These are phyloP conservation scores for Phortica variegata DNA, from an alignment of 1,140 invertebrate species.

Conservation along the genomic window DNA sequence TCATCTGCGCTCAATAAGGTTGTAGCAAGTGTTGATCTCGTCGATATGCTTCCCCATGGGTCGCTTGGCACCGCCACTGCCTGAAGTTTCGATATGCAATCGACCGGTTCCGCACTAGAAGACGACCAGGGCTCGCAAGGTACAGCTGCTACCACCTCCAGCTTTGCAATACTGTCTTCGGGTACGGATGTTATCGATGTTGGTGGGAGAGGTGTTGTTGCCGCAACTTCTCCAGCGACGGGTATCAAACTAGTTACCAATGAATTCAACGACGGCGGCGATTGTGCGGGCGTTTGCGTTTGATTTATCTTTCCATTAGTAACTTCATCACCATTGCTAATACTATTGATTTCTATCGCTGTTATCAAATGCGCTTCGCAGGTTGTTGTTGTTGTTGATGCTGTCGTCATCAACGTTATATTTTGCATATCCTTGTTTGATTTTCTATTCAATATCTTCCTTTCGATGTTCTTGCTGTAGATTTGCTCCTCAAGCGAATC, in stretches of 20 bases:
- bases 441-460: constrained; percentile 11
- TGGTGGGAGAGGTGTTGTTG: constrained; percentile 37
- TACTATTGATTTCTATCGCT: constrained; percentile 21
- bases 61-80: constrained; percentile 60
- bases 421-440: constrained; percentile 25
- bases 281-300: constrained; percentile 17
- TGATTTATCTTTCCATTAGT: constrained; percentile 24
- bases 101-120: constrained; percentile 34
- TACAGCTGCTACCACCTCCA: constrained; percentile 49
- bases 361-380: constrained; percentile 9
- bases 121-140: constrained; percentile 45
- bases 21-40: constrained; percentile 59
- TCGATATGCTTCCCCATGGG: constrained; percentile 58
- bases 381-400: constrained; percentile 31
- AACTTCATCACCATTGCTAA: constrained; percentile 55
- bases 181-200: constrained; percentile 45
- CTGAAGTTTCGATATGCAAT: constrained; percentile 57
- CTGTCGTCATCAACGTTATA: constrained; percentile 1
- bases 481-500: constrained; percentile 46
- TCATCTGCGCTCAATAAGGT: constrained; percentile 59
- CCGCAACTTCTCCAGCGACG: constrained; percentile 31
- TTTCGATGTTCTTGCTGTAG: constrained; percentile 16
- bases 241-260: constrained; percentile 4
- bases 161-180: constrained; percentile 60
- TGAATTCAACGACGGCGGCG: background rate